phyloP scores from a whole-genome alignment of 2,888 invertebrate species.

The Fissipunctia ypsillon region DNA sequence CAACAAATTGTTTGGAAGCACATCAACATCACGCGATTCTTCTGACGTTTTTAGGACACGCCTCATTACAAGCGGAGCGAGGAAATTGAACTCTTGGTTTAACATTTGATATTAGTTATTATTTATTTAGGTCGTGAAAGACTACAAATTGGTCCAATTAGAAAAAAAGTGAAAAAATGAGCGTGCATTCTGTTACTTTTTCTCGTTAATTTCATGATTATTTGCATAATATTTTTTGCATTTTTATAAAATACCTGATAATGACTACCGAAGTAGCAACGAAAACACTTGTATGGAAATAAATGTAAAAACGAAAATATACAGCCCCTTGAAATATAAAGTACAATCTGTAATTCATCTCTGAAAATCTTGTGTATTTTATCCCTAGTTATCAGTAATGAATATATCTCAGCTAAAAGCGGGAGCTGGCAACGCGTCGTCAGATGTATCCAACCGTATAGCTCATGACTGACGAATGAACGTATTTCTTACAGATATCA shows the following conservation, averaged over 20 bases:
- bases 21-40: conserved; percentile 22
- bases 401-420: background rate
- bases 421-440: background rate
- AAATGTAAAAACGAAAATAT: background rate
- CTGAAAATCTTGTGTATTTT: background rate
- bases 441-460: conserved; percentile 10
- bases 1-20: conserved; percentile 29
- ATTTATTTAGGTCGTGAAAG: background rate
- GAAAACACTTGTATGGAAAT: background rate
- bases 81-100: background rate
- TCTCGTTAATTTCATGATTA: too few relatives aligned
- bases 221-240: background rate
- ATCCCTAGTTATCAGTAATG: background rate
- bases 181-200: background rate
- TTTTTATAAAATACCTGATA: too few relatives aligned
- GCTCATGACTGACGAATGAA: conserved; percentile 30
- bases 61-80: background rate
- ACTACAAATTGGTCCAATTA: too few relatives aligned
- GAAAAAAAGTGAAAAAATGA: background rate
- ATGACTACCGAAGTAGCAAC: too few relatives aligned
- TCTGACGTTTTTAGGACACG: background rate
- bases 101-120: too few relatives aligned
- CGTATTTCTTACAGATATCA: conserved; percentile 38
- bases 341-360: background rate
- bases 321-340: background rate